Base-by-base conservation (phyloP, 2,797 vertebrate genomes). In the Oceanodroma leucorhoa region DNA sequence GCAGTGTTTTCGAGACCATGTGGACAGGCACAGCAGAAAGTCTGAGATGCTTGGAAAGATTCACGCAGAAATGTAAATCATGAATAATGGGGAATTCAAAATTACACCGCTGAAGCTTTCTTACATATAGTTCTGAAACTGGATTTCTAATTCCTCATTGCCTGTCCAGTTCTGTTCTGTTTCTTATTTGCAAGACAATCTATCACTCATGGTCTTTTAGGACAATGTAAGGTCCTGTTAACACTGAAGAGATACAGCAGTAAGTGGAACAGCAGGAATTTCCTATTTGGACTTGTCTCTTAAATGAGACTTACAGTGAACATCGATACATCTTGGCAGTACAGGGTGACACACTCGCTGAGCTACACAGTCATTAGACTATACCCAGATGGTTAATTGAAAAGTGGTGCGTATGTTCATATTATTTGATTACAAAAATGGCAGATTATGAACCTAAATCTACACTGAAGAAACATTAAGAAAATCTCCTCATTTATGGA, bases 301-400 rank as follows among this genome's bases (percentile, higher is more conserved):
- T 86, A 72, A 78, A 29, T 20, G 29, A 93, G 27, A 43, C 19
- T 43, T 86, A 24, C 9, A 24, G 38, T 51, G 41, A 16, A 32
- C 36, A 72, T 45, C 46, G 51, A 18, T 55, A 36, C 3, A 7
- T 40, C 34, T 75, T 79, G 30, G 11, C 36, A 50, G 9, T 43
- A 67, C 13, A 61, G 15, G 14, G 14, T 50, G 36, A 24, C 24
- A 36, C 2, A 27, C 12, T 61, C 0, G 0, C 10, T 60, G 14
- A 61, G 24, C 27, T 77, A 48, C 14, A 54, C 16, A 41, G 27
- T 48, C 32, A 62, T 38, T 62, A 89, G 29, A 65, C 11, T 78
- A 14, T 34, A 69, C 3, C 7, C 20, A 62, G 34, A 57, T 14
- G 22, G 27, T 43, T 65, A 62, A 69, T 14, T 86, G 30, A 83